Evolutionary conservation across 2,888 invertebrate species (phyloP).

Genomic region (Pseudococcus viburni): DNA sequence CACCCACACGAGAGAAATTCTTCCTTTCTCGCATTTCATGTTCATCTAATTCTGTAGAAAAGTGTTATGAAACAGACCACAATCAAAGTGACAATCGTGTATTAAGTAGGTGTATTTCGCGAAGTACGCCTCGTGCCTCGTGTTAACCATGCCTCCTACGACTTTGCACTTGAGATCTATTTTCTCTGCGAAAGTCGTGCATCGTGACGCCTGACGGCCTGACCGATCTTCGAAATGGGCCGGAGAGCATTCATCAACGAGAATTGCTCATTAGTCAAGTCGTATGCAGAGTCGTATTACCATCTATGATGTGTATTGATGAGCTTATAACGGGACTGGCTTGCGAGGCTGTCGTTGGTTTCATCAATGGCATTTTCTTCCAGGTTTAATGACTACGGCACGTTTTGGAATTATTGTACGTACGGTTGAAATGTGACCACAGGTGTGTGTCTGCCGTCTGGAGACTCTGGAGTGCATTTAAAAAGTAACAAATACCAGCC

Average conservation of each 20-base stretch:
- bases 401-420: neutral
- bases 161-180: constrained; percentile 9
- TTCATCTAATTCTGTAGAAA: neutral
- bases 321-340: constrained; percentile 19
- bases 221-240: neutral
- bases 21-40: neutral
- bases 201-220: neutral
- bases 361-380: neutral
- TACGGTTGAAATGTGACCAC: neutral
- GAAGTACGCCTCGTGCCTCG: neutral
- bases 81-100: constrained; percentile 22
- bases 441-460: neutral
- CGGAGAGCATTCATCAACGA: neutral
- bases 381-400: neutral
- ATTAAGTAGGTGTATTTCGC: constrained; percentile 44
- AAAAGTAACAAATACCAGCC: constrained; percentile 9
- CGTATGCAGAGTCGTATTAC: constrained; percentile 2
- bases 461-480: neutral
- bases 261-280: neutral
- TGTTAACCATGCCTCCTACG: constrained; percentile 5
- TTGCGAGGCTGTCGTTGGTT: neutral
- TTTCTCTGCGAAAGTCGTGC: constrained; percentile 37
- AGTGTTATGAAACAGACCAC: neutral
- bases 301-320: constrained; percentile 44
- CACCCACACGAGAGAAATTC: constrained; percentile 29